phyloP scores from a whole-genome alignment of 2,797 vertebrate species.

The Spea hammondii region DNA sequence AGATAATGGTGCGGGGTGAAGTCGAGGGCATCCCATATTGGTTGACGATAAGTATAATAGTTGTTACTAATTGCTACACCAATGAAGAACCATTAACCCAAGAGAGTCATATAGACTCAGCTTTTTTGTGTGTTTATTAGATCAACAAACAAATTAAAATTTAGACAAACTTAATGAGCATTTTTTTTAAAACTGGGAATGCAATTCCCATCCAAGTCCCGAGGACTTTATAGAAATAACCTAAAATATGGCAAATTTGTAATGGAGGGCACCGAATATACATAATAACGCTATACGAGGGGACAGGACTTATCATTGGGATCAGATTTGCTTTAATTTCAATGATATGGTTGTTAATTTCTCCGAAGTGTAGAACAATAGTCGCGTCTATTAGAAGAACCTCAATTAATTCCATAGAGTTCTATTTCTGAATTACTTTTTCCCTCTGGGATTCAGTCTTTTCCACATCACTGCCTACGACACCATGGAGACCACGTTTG shows the following conservation, averaged over 20 bases:
- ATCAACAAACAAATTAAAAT: neutral
- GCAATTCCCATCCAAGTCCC: conserved; percentile 12
- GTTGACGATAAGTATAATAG: conserved; percentile 18
- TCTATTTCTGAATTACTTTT: conserved; percentile 28
- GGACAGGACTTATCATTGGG: conserved; percentile 59
- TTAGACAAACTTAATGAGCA: conserved; percentile 23
- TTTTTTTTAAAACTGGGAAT: conserved; percentile 8
- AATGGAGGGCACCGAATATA: conserved; percentile 60
- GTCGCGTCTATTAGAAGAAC: conserved; percentile 58
- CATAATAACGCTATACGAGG: conserved; percentile 59
- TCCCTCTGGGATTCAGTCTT: neutral
- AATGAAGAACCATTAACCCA: conserved; percentile 39
- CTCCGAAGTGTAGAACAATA: conserved; percentile 41
- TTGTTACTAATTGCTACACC: conserved; percentile 30
- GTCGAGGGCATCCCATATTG: conserved; percentile 29
- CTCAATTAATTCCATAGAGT: conserved; percentile 59
- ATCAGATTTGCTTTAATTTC: conserved; percentile 60
- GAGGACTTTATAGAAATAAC: neutral
- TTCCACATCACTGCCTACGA: neutral
- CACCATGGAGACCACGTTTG: neutral
- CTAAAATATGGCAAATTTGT: neutral
- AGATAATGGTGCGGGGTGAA: conserved; percentile 35
- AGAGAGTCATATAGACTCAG: conserved; percentile 10
- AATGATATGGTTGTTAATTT: conserved; percentile 65
- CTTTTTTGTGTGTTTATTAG: conserved; percentile 20